Conservation (phyloP, 2,797 vertebrate species). For the Sebastes itinus region DNA sequence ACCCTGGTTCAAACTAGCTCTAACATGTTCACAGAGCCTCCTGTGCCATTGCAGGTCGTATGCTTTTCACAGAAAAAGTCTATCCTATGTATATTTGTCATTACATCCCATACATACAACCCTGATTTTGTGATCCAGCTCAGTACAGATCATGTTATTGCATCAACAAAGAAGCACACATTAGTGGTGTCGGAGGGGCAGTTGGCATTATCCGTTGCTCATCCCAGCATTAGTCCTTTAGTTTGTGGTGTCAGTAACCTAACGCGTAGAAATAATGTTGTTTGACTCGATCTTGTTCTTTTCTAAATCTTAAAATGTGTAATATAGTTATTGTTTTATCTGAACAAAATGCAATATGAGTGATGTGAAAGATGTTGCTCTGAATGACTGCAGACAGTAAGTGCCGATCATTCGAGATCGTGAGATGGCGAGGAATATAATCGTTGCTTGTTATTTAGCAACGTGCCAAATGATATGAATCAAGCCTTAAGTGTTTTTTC, state of each 20-base stretch:
- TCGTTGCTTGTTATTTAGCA: conserved; percentile 36
- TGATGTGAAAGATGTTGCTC: conserved; percentile 40
- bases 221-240: conserved; percentile 36
- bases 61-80: conserved; percentile 14
- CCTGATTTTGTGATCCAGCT: conserved; percentile 14
- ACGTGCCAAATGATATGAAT: conserved; percentile 63
- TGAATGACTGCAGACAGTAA: conserved; percentile 41
- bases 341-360: conserved; percentile 66
- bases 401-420: conserved; percentile 44
- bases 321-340: conserved; percentile 40
- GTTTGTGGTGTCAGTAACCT: conserved; percentile 38
- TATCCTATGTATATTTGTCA: neutral
- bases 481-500: conserved; percentile 78
- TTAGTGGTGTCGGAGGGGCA: neutral
- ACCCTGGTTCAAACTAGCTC: conserved; percentile 19
- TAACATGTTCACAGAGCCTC: conserved; percentile 13
- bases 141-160: conserved; percentile 39
- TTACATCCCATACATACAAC: neutral
- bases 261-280: neutral
- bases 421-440: conserved; percentile 26
- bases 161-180: conserved; percentile 30
- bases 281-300: neutral
- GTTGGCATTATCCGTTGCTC: conserved; percentile 9
- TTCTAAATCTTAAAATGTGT: conserved; percentile 16
- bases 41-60: conserved; percentile 5